These are phyloP conservation scores for Mohoua ochrocephala DNA, from an alignment of 2,113 vertebrate genomes.

Conservation along the genomic window DNA sequence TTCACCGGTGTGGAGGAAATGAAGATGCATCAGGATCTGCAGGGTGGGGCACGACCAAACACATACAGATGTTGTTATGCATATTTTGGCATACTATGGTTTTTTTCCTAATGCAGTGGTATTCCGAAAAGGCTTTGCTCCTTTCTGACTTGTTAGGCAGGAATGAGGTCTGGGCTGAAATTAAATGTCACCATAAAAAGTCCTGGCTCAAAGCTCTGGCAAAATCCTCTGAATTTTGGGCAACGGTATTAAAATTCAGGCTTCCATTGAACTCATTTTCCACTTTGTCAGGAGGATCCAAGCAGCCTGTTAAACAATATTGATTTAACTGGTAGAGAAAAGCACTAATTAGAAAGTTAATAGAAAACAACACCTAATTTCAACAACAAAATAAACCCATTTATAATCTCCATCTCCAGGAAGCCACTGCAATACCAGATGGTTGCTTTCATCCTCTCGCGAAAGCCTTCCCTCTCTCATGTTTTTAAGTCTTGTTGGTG, in stretches of 20 bases:
- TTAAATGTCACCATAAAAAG: neutral
- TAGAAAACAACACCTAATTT: neutral
- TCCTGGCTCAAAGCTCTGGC: neutral
- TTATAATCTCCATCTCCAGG: neutral
- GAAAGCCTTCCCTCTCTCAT: neutral
- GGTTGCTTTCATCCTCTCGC: neutral
- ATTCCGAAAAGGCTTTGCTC: neutral
- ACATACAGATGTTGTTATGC: neutral
- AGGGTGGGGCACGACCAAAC: neutral
- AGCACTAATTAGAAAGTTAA: neutral
- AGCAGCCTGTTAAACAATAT: neutral
- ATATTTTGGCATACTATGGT: neutral
- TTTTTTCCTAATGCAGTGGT: neutral
- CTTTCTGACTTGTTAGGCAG: neutral
- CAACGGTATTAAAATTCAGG: neutral
- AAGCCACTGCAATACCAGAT: neutral
- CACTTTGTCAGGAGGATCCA: neutral
- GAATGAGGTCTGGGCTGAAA: neutral
- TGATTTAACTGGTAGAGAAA: neutral
- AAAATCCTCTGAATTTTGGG: neutral
- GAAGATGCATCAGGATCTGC: neutral
- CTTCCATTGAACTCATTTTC: neutral
- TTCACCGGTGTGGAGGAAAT: neutral
- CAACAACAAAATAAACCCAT: neutral
- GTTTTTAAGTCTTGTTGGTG: neutral